These are phyloP conservation scores for Heloderma charlesbogerti DNA, from an alignment of 2,113 vertebrate species.

Conservation along the genomic window DNA sequence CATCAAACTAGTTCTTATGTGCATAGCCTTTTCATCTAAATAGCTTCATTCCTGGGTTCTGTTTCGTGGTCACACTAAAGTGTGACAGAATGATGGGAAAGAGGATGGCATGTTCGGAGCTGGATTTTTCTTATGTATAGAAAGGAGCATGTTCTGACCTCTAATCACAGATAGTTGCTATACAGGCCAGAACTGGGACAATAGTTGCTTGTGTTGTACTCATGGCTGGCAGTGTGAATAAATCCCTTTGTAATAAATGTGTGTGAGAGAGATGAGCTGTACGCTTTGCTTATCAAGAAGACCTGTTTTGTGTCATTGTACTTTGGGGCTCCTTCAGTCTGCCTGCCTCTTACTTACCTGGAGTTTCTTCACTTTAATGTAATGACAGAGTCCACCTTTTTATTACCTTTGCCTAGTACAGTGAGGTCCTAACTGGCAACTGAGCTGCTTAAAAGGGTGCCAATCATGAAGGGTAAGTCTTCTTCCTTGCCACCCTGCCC, in stretches of 20 bases:
- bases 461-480: background rate
- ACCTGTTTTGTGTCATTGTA: background rate
- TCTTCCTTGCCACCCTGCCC: no score
- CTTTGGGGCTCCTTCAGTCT: background rate
- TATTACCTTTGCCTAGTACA: background rate
- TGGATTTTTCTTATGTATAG: background rate
- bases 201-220: slow-evolving; percentile 5
- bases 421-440: background rate
- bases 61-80: background rate
- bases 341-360: background rate
- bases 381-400: background rate
- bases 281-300: background rate
- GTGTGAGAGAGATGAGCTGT: background rate
- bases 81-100: background rate
- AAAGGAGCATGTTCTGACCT: background rate
- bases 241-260: slow-evolving; percentile 4
- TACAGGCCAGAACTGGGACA: slow-evolving; percentile 17
- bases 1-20: background rate
- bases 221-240: background rate
- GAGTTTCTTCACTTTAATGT: background rate
- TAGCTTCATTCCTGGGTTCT: background rate
- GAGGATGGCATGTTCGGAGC: background rate
- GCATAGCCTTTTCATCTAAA: background rate
- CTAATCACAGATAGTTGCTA: background rate
- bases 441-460: background rate